Evolutionary conservation across 2,113 vertebrate genomes (phyloP), one percentile per base, ranked within the genome.

Genomic region (Penelope pileata): DNA sequence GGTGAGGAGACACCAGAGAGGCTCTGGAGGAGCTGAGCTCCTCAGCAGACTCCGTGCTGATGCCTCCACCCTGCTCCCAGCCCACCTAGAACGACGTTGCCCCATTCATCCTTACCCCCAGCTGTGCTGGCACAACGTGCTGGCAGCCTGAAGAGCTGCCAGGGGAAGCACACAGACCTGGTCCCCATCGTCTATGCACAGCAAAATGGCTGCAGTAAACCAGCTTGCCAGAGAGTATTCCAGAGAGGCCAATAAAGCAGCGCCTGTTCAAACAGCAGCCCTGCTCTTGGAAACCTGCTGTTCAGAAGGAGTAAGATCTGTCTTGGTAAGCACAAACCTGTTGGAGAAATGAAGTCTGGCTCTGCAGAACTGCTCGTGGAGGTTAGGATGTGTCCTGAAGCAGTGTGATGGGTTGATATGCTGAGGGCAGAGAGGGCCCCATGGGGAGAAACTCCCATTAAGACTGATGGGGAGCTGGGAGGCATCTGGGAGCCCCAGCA

Each of bases 71-170:
- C 73, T 1, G 0, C 29, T 45, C 48, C 12, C 88, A 74, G 29
- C 18, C 64, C 16, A 32, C 16, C 1, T 1, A 60, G 30, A 12
- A 42, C 32, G 7, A 29, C 4, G 1, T 22, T 12, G 15, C 43
- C n/a, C 54, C 42, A 12, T 32, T 78, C 4, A 9, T 48, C 27
- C 70, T 78, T 48, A 43, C 6, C 6, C 8, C 23, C 4, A 2
- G 1, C 32, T 38, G 58, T 73, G 48, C 21, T 1, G 0, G 8
- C 59, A 42, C 0, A 3, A 5, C 29, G 40, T 19, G 10, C 59
- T 42, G 26, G 1, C 58, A 82, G 50, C 50, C 48, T 4, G 1
- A 79, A 83, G 29, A 36, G 23, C 43, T 85, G 67, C 75, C 1
- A 40, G 1, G 19, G 51, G 51, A 82, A 36, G 38, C 26, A 21